These are phyloP conservation scores for Delia radicum DNA, from an alignment of 1,140 invertebrate species.

Conservation along the genomic window DNA sequence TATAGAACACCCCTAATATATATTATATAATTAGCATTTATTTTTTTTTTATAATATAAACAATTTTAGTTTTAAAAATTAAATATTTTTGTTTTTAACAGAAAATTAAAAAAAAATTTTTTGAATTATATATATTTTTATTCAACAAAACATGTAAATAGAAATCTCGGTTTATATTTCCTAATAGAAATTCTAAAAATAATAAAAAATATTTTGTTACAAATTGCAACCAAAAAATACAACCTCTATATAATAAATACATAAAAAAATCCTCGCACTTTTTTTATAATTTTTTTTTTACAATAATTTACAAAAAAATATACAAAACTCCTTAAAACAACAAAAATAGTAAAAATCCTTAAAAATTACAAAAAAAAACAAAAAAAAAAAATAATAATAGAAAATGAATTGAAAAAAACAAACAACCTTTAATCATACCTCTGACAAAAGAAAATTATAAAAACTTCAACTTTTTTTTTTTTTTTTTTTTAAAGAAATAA, in stretches of 20 bases:
- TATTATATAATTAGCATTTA: neutral
- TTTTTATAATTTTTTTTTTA: neutral
- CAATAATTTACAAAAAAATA: neutral
- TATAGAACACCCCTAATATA: no score
- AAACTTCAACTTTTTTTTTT: neutral
- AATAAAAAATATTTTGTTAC: neutral
- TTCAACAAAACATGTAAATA: neutral
- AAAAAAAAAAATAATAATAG: neutral
- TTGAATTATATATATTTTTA: neutral
- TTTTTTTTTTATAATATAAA: neutral
- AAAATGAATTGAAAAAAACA: neutral
- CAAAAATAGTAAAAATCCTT: neutral
- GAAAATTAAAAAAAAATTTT: neutral
- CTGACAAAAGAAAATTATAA: neutral
- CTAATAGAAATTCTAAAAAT: neutral
- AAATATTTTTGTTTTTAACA: neutral
- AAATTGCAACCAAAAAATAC: constrained; percentile 3
- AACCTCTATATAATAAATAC: neutral
- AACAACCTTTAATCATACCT: neutral
- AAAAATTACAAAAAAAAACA: neutral
- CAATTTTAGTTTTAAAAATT: neutral
- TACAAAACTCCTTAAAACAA: neutral
- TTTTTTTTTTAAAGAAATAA: neutral
- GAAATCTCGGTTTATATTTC: neutral
- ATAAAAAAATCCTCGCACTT: neutral